A percentile compares a stretch with the other conserved stretches of the same genome.
phyloP scores from a whole-genome alignment of 1,140 invertebrate species.

The Scaptomyza montana region DNA sequence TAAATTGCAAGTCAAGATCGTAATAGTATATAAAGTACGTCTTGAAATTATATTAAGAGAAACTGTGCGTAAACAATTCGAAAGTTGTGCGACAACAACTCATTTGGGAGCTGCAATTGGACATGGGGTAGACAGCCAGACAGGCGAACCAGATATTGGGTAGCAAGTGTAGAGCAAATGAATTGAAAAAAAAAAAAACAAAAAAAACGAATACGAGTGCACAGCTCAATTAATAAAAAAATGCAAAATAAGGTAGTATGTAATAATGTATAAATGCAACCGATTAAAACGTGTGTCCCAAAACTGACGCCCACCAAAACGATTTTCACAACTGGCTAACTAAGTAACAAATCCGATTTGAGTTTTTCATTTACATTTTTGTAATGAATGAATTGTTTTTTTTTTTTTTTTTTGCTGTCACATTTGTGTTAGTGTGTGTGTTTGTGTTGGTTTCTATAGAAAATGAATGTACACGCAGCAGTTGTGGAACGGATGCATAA shows the following conservation, averaged over 20 bases:
- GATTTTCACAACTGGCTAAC: slow-evolving; percentile 52
- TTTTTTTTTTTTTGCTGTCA: slow-evolving; percentile 27
- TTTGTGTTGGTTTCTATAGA: slow-evolving; percentile 28
- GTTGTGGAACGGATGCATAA: slow-evolving; percentile 42
- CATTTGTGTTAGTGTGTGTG: no score
- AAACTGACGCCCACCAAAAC: slow-evolving; percentile 54
- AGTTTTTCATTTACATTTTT: slow-evolving; percentile 56
- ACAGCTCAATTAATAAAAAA: slow-evolving; percentile 64
- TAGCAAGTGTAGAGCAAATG: slow-evolving; percentile 53
- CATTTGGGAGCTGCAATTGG: slow-evolving; percentile 32
- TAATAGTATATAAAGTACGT: no score
- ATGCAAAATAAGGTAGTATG: slow-evolving; percentile 40
- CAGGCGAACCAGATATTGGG: slow-evolving; percentile 15
- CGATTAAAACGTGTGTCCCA: slow-evolving; percentile 59
- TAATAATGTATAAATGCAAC: slow-evolving; percentile 53
- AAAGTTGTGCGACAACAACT: slow-evolving; percentile 65
- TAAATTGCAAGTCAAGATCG: no score
- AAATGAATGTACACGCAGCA: slow-evolving; percentile 57
- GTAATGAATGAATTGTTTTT: slow-evolving; percentile 54
- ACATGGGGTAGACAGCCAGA: slow-evolving; percentile 15
- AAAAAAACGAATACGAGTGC: slow-evolving; percentile 11
- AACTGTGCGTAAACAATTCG: slow-evolving; percentile 49
- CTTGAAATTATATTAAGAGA: slow-evolving; percentile 4
- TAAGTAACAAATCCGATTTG: slow-evolving; percentile 53
- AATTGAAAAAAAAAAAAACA: slow-evolving; percentile 41